Conservation (phyloP, 2,113 vertebrate species). For the Gambusia affinis region DNA sequence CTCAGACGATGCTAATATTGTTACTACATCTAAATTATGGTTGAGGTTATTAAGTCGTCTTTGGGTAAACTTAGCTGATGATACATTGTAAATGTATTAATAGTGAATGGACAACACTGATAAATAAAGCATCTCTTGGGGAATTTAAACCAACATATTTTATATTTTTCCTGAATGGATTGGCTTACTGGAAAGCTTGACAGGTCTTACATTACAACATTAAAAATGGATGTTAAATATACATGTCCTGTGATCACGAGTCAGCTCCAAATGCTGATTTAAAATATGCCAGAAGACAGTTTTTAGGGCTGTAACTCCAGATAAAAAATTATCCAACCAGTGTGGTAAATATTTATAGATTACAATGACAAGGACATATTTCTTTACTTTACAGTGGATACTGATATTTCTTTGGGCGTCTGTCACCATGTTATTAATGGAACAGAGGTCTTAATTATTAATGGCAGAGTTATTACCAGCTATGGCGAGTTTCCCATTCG, state of each 20-base stretch:
- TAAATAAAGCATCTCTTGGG: slow-evolving; percentile 13
- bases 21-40: slow-evolving; percentile 17
- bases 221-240: slow-evolving; percentile 24
- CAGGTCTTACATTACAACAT: slow-evolving; percentile 13
- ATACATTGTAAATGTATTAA: slow-evolving; percentile 28
- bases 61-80: slow-evolving; percentile 15
- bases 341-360: slow-evolving; percentile 63
- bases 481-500: slow-evolving; percentile 42
- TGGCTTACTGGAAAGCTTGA: not conserved
- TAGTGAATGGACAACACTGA: slow-evolving; percentile 14
- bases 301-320: not conserved
- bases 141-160: not conserved
- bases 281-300: slow-evolving; percentile 2
- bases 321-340: slow-evolving; percentile 5
- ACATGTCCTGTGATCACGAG: slow-evolving; percentile 12
- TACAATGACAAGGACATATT: slow-evolving; percentile 40
- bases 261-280: slow-evolving; percentile 13
- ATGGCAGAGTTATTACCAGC: slow-evolving; percentile 69
- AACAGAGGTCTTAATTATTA: slow-evolving; percentile 67
- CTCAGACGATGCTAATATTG: slow-evolving; percentile 23
- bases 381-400: slow-evolving; percentile 34
- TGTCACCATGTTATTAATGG: slow-evolving; percentile 61
- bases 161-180: not conserved
- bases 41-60: slow-evolving; percentile 25
- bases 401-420: slow-evolving; percentile 52